phyloP scores from a whole-genome alignment of 2,113 vertebrate genomes.

The Lipotes vexillifer region DNA sequence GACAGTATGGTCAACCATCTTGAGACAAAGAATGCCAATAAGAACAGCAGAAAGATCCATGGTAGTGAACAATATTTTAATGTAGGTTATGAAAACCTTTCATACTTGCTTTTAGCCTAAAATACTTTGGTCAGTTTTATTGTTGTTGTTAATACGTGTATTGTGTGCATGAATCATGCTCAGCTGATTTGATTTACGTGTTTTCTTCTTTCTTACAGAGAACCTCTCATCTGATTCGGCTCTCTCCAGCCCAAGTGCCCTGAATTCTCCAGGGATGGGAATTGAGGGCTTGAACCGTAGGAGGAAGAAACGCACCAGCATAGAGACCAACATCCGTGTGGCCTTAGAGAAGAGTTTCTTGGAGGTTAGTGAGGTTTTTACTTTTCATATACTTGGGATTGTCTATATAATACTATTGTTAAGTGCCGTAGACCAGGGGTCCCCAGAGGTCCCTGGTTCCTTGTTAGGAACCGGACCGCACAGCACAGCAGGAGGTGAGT shows the following conservation, averaged over 20 bases:
- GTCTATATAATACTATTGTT: not conserved
- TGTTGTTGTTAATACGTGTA: not conserved
- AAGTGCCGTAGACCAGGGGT: not conserved
- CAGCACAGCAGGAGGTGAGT: too few relatives aligned
- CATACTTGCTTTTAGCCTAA: not conserved
- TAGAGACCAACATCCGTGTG: conserved; percentile 99
- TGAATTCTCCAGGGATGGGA: conserved; percentile 94
- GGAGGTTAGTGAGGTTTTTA: conserved; percentile 86
- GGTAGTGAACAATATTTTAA: not conserved
- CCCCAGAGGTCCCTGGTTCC: too few relatives aligned
- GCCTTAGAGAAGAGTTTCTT: conserved; percentile 99
- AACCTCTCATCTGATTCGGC: conserved; percentile 96
- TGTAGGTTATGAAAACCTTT: not conserved
- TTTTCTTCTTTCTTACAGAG: conserved; percentile 87
- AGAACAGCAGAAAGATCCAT: not conserved
- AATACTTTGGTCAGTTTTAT: not conserved
- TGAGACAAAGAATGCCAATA: not conserved
- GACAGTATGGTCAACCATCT: fast-evolving
- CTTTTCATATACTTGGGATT: not conserved
- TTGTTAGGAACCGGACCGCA: too few relatives aligned
- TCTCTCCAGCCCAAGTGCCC: conserved; percentile 95
- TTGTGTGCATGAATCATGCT: not conserved
- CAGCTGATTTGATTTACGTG: not conserved
- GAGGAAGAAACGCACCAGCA: conserved; percentile 99
- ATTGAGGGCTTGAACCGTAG: conserved; percentile 97